phyloP scores from a whole-genome alignment of 2,888 invertebrate species.

The Temnothorax rugatulus region DNA sequence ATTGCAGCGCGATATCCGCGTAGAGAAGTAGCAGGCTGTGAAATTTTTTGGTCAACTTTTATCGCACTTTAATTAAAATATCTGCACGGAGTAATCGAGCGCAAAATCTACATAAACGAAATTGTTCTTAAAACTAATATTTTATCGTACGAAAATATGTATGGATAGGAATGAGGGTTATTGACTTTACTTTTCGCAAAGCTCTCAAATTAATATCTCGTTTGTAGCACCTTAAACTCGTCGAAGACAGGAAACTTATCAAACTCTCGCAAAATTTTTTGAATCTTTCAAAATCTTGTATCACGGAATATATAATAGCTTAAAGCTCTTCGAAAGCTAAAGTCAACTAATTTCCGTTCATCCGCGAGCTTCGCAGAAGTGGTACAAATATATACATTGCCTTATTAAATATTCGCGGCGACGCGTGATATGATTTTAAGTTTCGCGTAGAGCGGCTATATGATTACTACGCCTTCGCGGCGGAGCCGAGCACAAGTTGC shows the following conservation, averaged over 20 bases:
- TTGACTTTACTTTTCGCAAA: constrained; percentile 16
- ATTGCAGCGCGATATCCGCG: constrained; percentile 28
- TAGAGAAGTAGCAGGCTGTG: constrained; percentile 14
- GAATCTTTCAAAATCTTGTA: neutral
- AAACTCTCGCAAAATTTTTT: neutral
- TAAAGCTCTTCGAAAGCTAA: neutral
- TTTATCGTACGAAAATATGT: constrained; percentile 9
- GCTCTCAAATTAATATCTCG: constrained; percentile 4
- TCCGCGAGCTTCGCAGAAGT: neutral
- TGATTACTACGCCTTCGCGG: neutral
- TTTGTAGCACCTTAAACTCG: neutral
- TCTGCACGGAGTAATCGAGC: neutral
- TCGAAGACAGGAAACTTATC: neutral
- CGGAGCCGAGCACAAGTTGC: neutral
- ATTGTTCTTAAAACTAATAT: neutral
- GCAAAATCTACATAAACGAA: neutral
- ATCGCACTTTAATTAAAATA: constrained; percentile 15
- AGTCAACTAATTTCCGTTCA: constrained; percentile 1
- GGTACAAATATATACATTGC: neutral
- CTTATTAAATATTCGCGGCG: constrained; percentile 4
- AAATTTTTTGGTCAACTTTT: constrained; percentile 22
- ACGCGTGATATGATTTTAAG: neutral
- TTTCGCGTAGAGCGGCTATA: neutral
- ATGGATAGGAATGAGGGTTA: neutral
- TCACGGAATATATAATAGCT: neutral